Conservation (phyloP, 2,113 vertebrate species). For the Neofelis nebulosa region DNA sequence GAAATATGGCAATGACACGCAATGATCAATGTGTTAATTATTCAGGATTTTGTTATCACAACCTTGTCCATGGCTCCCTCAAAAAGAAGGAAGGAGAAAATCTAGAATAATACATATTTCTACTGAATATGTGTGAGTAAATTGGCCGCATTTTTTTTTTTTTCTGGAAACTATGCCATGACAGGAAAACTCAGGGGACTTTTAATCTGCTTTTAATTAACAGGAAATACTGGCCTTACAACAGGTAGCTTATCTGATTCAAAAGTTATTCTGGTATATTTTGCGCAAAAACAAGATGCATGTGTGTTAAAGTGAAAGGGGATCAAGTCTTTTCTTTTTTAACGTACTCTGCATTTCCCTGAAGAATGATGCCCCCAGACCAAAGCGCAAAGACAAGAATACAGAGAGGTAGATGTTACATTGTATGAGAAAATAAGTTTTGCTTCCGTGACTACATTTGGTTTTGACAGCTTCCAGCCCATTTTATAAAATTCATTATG, state of each 20-base stretch:
- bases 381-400: neutral
- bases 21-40: neutral
- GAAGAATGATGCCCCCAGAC: neutral
- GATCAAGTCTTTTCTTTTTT: neutral
- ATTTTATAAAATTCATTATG: neutral
- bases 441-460: neutral
- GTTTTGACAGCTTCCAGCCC: neutral
- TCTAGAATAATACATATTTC: neutral
- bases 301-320: neutral
- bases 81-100: neutral
- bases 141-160: neutral
- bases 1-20: neutral
- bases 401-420: neutral
- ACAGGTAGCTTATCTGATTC: neutral
- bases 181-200: neutral
- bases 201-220: constrained; percentile 51
- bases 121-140: neutral
- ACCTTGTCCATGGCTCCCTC: neutral
- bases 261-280: neutral
- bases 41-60: neutral
- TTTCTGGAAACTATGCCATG: neutral
- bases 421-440: neutral
- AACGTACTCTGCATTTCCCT: neutral
- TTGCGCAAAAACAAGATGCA: neutral
- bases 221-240: neutral